Evolutionary conservation across 2,797 vertebrate genomes (phyloP).

Genomic region (Sphenodon punctatus): DNA sequence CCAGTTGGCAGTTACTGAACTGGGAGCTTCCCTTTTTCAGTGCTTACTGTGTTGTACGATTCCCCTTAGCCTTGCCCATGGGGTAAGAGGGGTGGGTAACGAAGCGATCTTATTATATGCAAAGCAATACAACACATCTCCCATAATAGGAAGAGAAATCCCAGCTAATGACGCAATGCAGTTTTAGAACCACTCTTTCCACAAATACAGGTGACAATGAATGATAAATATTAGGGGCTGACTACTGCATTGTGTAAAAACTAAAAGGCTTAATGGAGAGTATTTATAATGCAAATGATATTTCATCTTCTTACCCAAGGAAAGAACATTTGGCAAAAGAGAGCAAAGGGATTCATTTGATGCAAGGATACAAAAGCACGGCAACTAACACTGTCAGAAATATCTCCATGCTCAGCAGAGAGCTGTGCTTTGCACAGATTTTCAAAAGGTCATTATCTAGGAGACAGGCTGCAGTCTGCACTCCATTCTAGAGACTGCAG

Average conservation of each 20-base stretch:
- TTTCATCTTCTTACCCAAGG: background rate
- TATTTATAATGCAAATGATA: accelerated
- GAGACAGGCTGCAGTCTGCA: accelerated
- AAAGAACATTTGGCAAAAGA: accelerated
- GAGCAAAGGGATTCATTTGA: accelerated
- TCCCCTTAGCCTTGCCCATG: too few relatives aligned
- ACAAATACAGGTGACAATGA: background rate
- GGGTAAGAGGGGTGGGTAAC: too few relatives aligned
- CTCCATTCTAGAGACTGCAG: background rate
- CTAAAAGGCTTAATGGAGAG: background rate
- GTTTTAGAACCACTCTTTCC: background rate
- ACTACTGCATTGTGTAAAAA: background rate
- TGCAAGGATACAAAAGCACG: background rate
- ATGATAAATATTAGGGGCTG: background rate
- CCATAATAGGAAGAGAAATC: background rate
- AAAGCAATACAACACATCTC: too few relatives aligned
- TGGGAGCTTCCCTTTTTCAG: too few relatives aligned
- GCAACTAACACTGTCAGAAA: background rate
- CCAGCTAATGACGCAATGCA: background rate
- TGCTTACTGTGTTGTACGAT: too few relatives aligned
- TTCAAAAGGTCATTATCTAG: accelerated
- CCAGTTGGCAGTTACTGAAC: too few relatives aligned
- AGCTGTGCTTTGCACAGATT: background rate
- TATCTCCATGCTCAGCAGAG: accelerated
- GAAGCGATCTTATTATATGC: too few relatives aligned